These are phyloP conservation scores for Tetramorium simillimum DNA, from an alignment of 1,140 invertebrate genomes.

Conservation along the genomic window DNA sequence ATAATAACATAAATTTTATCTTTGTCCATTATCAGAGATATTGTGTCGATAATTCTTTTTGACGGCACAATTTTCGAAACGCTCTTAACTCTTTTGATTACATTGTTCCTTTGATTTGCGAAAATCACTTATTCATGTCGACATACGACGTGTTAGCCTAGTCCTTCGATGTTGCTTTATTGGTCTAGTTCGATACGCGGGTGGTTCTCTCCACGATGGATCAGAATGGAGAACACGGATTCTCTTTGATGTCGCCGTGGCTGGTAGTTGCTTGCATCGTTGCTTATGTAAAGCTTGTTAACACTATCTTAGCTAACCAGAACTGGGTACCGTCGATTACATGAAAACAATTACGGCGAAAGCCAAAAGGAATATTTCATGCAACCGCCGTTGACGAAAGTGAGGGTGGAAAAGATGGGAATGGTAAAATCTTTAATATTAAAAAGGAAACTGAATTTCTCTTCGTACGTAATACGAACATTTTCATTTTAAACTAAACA, in stretches of 20 bases:
- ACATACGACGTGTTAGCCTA: background rate
- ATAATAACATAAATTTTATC: background rate
- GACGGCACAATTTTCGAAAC: background rate
- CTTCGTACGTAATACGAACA: background rate
- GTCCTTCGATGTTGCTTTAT: slow-evolving; percentile 31
- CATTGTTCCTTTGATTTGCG: background rate
- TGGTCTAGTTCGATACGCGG: slow-evolving; percentile 17
- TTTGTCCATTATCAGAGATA: background rate
- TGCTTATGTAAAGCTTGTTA: slow-evolving; percentile 75
- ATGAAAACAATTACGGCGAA: slow-evolving; percentile 29
- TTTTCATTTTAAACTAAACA: background rate
- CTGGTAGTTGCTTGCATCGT: slow-evolving; percentile 56
- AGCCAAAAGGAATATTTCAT: slow-evolving; percentile 32
- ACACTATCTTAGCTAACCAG: slow-evolving; percentile 62
- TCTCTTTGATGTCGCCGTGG: slow-evolving; percentile 68
- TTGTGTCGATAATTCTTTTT: background rate
- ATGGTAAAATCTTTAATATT: background rate
- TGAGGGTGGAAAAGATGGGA: background rate
- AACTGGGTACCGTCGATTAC: slow-evolving; percentile 40
- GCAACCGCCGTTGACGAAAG: background rate
- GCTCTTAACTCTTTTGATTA: background rate
- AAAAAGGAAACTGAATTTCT: background rate
- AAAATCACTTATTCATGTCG: background rate
- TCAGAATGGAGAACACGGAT: slow-evolving; percentile 35
- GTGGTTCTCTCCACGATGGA: slow-evolving; percentile 41